Evolutionary conservation across 2,113 vertebrate genomes (phyloP), one percentile per base, ranked within the genome.

Genomic region (Aegithalos caudatus): DNA sequence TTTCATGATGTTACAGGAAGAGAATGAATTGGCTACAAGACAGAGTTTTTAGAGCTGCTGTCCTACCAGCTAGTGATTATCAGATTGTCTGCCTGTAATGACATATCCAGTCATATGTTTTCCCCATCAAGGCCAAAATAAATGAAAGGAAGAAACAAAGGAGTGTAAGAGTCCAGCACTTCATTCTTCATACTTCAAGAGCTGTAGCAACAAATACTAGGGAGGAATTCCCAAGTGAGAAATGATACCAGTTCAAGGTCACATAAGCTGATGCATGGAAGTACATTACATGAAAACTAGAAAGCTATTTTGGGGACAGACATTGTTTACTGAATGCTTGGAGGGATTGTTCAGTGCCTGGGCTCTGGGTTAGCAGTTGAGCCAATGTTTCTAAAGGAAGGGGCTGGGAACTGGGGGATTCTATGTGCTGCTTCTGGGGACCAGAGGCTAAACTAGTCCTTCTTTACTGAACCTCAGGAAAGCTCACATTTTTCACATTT

Each of bases 131-230:
- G 90, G 62, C 35, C 69, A 53, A 90, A 97, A 96, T 92, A 98
- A 97, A 97, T 97, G 86, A 95, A 96, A 87, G 74, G 69, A 97
- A 79, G 81, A 97, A 97, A 96, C 31, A 12, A 87, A 91, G 60
- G 88, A 96, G 85, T 93, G 58, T 81, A 92, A 72, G 88, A 95
- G 93, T 91, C 85, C 77, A 97, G 81, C 87, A 95, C 95, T 95
- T 95, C 82, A 81, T 96, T 97, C 92, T 90, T 94, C 92, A 90
- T 92, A 83, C 50, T 81, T 91, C 73, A 96, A 93, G 92, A 94
- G 44, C 72, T 81, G 69, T 88, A 96, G 95, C 81, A 94, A 85
- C 33, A 81, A 95, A 93, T 53, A 40, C 40, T 72, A 84, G 71
- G 64, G 53, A 70, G 72, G 82, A 93, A 96, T 93, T 96, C 92